Conservation (phyloP, 2,888 invertebrate species). For the Nemapogon koenigi region DNA sequence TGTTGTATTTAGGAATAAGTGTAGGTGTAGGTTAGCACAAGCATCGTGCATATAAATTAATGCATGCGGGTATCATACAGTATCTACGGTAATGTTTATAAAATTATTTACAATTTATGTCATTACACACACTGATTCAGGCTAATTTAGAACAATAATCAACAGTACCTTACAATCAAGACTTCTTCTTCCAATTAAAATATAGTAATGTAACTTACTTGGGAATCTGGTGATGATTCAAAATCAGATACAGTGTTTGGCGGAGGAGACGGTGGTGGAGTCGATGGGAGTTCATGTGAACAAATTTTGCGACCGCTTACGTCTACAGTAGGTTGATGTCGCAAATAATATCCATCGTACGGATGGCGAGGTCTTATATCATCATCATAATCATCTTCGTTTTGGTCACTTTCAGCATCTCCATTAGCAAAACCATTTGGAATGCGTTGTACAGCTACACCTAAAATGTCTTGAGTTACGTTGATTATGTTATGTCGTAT, state of each 20-base stretch:
- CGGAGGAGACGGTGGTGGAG: conserved; percentile 31
- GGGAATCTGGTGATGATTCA: conserved; percentile 21
- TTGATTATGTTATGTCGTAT: no score
- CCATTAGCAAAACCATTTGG: conserved; percentile 1
- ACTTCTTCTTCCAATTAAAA: no score
- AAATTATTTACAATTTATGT: no score
- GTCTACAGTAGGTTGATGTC: conserved; percentile 45
- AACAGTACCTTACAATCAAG: no score
- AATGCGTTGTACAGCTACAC: background rate
- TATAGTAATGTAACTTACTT: no score
- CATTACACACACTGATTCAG: no score
- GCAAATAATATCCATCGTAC: conserved; percentile 54
- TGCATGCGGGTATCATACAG: no score
- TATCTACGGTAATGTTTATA: no score
- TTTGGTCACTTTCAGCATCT: background rate
- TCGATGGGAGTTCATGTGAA: conserved; percentile 46
- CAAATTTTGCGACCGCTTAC: conserved; percentile 46
- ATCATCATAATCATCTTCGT: conserved; percentile 19
- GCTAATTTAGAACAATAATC: no score
- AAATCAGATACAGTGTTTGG: conserved; percentile 21
- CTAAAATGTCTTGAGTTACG: background rate
- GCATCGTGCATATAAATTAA: background rate
- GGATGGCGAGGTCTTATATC: conserved; percentile 52
- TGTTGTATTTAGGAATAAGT: no score
- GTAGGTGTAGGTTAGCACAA: background rate